Evolutionary conservation across 2,797 vertebrate species (phyloP).

Genomic region (Prionace glauca): DNA sequence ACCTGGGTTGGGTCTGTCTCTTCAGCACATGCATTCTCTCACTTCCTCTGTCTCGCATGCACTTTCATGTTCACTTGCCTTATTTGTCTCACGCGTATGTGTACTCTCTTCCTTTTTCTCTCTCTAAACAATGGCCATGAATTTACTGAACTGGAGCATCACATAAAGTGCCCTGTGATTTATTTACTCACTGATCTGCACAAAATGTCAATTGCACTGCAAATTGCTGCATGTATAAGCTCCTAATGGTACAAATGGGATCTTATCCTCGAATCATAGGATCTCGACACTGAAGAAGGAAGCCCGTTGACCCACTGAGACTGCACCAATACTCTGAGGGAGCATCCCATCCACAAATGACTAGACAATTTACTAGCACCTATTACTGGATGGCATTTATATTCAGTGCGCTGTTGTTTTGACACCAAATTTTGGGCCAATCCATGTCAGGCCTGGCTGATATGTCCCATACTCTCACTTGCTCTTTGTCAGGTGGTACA

Average conservation of each 20-base stretch:
- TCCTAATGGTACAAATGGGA: neutral
- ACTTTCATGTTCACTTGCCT: neutral
- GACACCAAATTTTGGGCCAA: neutral
- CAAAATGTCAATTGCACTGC: neutral
- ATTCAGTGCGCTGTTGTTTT: neutral
- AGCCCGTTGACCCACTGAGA: too few species aligned
- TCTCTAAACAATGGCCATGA: neutral
- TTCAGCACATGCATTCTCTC: neutral
- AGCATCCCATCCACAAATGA: neutral
- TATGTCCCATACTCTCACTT: neutral
- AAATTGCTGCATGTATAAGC: neutral
- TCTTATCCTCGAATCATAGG: neutral
- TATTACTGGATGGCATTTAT: neutral
- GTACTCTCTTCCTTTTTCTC: neutral
- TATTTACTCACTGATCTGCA: neutral
- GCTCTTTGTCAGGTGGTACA: neutral
- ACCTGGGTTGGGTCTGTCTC: neutral
- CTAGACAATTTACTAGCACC: neutral
- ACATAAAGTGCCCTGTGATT: neutral
- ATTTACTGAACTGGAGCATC: neutral
- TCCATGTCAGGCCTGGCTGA: neutral
- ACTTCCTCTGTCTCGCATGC: neutral
- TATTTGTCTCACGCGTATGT: neutral
- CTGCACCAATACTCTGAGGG: too few species aligned
- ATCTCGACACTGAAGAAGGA: too few species aligned